phyloP scores from a whole-genome alignment of 1,140 invertebrate genomes.

The Sweltsa coloradensis region DNA sequence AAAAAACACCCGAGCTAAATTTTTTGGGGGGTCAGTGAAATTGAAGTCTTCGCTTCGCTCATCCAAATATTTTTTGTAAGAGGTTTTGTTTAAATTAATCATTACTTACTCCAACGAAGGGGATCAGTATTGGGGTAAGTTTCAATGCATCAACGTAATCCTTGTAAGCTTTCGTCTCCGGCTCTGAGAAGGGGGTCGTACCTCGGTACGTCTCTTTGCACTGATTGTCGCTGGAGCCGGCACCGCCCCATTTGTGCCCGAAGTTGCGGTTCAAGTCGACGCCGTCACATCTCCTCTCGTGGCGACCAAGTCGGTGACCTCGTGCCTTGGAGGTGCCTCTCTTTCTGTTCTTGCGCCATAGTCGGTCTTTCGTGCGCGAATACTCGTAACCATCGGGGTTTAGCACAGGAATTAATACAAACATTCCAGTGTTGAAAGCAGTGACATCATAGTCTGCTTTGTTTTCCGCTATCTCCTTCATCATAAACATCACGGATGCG shows the following conservation, averaged over 20 bases:
- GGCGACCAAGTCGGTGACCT: conserved; percentile 22
- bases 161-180: conserved; percentile 58
- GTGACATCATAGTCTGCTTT: conserved; percentile 8
- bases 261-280: conserved; percentile 61
- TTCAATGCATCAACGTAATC: too few species aligned
- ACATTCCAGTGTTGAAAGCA: conserved; percentile 37
- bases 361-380: conserved; percentile 27
- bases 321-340: too few species aligned
- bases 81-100: too few species aligned
- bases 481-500: conserved; percentile 47
- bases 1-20: too few species aligned
- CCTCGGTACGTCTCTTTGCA: conserved; percentile 74
- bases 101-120: too few species aligned
- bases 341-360: conserved; percentile 41
- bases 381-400: conserved; percentile 51
- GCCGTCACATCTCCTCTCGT: conserved; percentile 28
- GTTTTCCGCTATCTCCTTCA: conserved; percentile 20
- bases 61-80: too few species aligned
- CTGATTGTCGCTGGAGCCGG: conserved; percentile 58
- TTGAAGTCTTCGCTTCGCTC: too few species aligned
- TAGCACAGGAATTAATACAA: conserved; percentile 37
- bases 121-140: too few species aligned
- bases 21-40: too few species aligned
- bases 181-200: conserved; percentile 66
- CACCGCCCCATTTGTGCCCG: conserved; percentile 49